Conservation (phyloP, 2,888 invertebrate species). For the Nudaria mundana region DNA sequence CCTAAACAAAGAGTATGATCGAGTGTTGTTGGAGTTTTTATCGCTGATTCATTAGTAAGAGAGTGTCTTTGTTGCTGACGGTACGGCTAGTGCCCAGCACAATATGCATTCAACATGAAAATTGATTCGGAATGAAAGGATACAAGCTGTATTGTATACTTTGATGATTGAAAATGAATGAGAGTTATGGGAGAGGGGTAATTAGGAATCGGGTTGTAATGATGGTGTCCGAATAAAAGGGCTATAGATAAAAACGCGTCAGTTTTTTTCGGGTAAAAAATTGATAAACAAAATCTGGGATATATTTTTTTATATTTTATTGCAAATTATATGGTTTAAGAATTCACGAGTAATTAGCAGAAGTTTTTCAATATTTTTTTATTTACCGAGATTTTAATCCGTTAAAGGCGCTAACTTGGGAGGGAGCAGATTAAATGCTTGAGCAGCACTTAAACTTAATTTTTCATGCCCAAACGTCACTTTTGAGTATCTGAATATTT, state of each 20-base stretch:
- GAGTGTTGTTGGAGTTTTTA: slow-evolving; percentile 76
- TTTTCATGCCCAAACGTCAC: too few species aligned
- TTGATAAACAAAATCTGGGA: too few species aligned
- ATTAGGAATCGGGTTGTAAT: slow-evolving; percentile 15
- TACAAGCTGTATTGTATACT: slow-evolving; percentile 37
- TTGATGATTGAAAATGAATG: slow-evolving; percentile 40
- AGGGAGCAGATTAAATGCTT: too few species aligned
- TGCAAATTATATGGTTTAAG: neutral
- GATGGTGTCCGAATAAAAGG: neutral
- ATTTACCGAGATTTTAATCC: too few species aligned
- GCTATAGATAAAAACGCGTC: too few species aligned
- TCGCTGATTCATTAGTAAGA: slow-evolving; percentile 78
- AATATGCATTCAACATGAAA: slow-evolving; percentile 61
- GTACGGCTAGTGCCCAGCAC: slow-evolving; percentile 44
- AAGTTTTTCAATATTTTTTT: neutral
- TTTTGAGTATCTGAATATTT: too few species aligned
- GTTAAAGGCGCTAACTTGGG: too few species aligned
- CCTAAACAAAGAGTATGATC: slow-evolving; percentile 62
- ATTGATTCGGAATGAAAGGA: slow-evolving; percentile 65
- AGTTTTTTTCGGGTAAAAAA: too few species aligned
- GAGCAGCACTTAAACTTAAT: too few species aligned
- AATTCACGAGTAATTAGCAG: too few species aligned
- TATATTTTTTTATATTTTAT: neutral
- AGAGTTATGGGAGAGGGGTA: slow-evolving; percentile 13
- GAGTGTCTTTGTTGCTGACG: slow-evolving; percentile 71